These are phyloP conservation scores for Drosophila auraria DNA, from an alignment of 1,140 invertebrate species.

Conservation along the genomic window DNA sequence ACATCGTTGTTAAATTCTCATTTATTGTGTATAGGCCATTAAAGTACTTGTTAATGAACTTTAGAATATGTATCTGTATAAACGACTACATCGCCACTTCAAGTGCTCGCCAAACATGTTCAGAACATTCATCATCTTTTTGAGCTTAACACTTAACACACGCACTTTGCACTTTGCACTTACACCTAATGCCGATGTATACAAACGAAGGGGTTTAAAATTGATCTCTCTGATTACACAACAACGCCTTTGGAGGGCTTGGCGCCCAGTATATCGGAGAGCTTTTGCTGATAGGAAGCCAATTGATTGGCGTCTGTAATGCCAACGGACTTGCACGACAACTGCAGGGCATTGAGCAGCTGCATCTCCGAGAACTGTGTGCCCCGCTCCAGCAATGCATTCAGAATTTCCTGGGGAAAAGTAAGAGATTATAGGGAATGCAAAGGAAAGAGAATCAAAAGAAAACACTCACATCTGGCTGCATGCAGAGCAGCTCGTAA, in stretches of 20 bases:
- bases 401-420: conserved; percentile 91
- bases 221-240: conserved; percentile 60
- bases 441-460: too few species aligned
- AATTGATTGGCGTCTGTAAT: conserved; percentile 85
- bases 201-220: conserved; percentile 45
- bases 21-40: conserved; percentile 74
- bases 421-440: neutral
- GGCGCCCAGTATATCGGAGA: conserved; percentile 86
- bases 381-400: conserved; percentile 92
- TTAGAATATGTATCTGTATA: conserved; percentile 68
- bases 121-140: conserved; percentile 67
- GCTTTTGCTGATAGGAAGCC: conserved; percentile 86
- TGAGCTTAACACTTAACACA: conserved; percentile 57
- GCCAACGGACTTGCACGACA: conserved; percentile 86
- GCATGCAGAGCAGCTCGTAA: conserved; percentile 94
- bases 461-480: conserved; percentile 88
- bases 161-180: conserved; percentile 61
- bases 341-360: conserved; percentile 93
- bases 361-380: conserved; percentile 94
- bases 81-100: conserved; percentile 63
- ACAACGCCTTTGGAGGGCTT: conserved; percentile 81
- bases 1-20: conserved; percentile 59
- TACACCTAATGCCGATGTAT: conserved; percentile 47
- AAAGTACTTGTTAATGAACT: conserved; percentile 66
- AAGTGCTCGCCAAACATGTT: conserved; percentile 69